Percentiles rank a stretch among this genome's conserved stretches.
phyloP scores from a whole-genome alignment of 1,140 invertebrate species.

The Odontomachus brunneus region DNA sequence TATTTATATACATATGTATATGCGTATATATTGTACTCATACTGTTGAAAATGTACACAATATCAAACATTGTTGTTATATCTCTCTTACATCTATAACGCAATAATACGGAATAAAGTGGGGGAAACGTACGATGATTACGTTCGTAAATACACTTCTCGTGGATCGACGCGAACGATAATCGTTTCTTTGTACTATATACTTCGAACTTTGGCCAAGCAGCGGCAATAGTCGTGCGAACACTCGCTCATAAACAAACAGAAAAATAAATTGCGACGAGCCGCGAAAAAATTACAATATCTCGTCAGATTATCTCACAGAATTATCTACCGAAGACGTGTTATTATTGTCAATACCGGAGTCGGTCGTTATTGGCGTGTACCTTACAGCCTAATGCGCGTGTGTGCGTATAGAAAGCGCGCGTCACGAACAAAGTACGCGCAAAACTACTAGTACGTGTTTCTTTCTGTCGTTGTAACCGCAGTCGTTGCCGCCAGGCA shows the following conservation, averaged over 20 bases:
- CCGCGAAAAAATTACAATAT: background rate
- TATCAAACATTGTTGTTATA: constrained; percentile 67
- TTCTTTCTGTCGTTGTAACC: background rate
- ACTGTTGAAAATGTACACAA: constrained; percentile 66
- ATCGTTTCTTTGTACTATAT: constrained; percentile 42
- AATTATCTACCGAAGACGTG: background rate
- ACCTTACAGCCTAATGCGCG: background rate
- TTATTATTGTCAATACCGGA: constrained; percentile 28
- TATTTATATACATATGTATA: constrained; percentile 17
- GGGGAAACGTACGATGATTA: constrained; percentile 16
- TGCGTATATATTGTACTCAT: constrained; percentile 68
- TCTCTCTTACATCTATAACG: constrained; percentile 67
- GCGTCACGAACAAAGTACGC: background rate
- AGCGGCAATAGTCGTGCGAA: background rate
- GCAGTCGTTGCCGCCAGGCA: background rate
- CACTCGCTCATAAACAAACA: background rate
- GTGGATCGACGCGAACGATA: background rate
- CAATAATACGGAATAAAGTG: constrained; percentile 56
- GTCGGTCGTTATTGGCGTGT: background rate
- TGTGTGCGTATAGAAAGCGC: background rate
- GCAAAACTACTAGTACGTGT: background rate
- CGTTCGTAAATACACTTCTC: background rate
- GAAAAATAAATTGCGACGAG: background rate
- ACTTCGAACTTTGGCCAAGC: constrained; percentile 9
- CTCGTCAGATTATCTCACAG: background rate